Evolutionary conservation across 2,113 vertebrate species (phyloP).

Genomic region (Chaetodon trifascialis): DNA sequence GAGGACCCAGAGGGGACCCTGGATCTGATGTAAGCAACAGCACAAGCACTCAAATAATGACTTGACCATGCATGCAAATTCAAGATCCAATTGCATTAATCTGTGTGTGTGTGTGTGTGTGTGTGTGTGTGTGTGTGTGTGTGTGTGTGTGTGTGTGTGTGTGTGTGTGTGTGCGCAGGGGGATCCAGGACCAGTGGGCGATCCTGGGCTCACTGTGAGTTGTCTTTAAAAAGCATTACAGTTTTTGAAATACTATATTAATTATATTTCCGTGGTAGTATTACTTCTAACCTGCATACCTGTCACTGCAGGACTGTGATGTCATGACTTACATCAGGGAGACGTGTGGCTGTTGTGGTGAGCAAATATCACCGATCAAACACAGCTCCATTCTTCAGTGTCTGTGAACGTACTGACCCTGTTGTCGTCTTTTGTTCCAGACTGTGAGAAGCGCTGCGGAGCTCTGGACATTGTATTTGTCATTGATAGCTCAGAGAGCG

Average conservation of each 20-base stretch:
- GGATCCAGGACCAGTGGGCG: constrained; percentile 87
- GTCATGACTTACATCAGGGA: constrained; percentile 97
- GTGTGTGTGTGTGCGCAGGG: constrained; percentile 83
- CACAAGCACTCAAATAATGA: constrained; percentile 32
- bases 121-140: constrained; percentile 29
- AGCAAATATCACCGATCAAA: constrained; percentile 62
- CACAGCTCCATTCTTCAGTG: neutral
- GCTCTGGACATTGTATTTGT: constrained; percentile 97
- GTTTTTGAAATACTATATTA: neutral
- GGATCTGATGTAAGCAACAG: constrained; percentile 86
- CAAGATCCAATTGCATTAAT: constrained; percentile 31
- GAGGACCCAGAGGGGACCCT: constrained; percentile 85
- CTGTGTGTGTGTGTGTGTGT: constrained; percentile 7
- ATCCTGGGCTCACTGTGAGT: constrained; percentile 94
- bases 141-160: constrained; percentile 30
- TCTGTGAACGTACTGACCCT: constrained; percentile 6
- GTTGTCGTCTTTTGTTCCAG: constrained; percentile 69
- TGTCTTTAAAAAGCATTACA: constrained; percentile 2
- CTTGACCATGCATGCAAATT: constrained; percentile 23
- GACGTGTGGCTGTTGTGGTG: constrained; percentile 97
- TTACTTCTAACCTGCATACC: constrained; percentile 15
- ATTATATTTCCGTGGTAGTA: neutral
- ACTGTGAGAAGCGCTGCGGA: constrained; percentile 96
- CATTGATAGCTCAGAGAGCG: constrained; percentile 98
- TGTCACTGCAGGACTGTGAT: constrained; percentile 91